A percentile compares a stretch with the other conserved stretches of the same genome.
Conservation (phyloP, 2,888 invertebrate species). For the Cetonia aurata region DNA sequence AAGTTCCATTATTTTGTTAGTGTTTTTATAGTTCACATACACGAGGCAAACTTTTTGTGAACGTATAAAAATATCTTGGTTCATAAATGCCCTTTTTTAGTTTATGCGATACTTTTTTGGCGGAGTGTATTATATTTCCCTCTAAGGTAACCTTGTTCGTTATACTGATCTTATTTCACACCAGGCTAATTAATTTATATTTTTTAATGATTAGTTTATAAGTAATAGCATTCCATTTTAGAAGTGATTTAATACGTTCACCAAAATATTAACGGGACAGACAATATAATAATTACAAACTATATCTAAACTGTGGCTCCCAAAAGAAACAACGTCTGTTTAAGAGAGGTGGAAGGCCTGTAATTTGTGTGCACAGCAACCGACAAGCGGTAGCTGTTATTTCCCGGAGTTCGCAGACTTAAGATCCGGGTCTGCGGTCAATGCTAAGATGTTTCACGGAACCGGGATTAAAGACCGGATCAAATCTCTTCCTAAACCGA, state of each 20-base stretch:
- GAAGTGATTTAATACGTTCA: too few relatives aligned
- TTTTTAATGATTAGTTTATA: not conserved
- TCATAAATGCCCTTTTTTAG: too few relatives aligned
- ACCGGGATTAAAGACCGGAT: slow-evolving; percentile 53
- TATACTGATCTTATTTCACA: not conserved
- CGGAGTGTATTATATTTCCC: not conserved
- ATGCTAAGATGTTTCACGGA: slow-evolving; percentile 53
- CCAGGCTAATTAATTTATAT: too few relatives aligned
- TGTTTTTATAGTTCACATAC: too few relatives aligned
- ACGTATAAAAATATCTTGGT: too few relatives aligned
- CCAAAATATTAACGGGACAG: slow-evolving; percentile 16
- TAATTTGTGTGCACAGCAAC: slow-evolving; percentile 30
- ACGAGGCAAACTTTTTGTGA: too few relatives aligned
- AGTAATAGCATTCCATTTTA: not conserved
- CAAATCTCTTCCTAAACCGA: slow-evolving; percentile 49
- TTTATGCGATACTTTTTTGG: too few relatives aligned
- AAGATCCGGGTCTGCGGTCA: slow-evolving; percentile 54
- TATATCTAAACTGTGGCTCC: slow-evolving; percentile 18
- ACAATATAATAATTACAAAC: slow-evolving; percentile 27
- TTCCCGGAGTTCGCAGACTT: slow-evolving; percentile 43
- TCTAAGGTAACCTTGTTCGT: too few relatives aligned
- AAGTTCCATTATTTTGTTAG: too few relatives aligned
- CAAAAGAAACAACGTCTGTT: slow-evolving; percentile 30
- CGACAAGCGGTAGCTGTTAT: slow-evolving; percentile 28
- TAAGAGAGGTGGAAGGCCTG: slow-evolving; percentile 33